Percentiles rank a stretch among this genome's conserved stretches.
These are phyloP conservation scores for Euproctis similis DNA, from an alignment of 2,888 invertebrate genomes.

Conservation along the genomic window DNA sequence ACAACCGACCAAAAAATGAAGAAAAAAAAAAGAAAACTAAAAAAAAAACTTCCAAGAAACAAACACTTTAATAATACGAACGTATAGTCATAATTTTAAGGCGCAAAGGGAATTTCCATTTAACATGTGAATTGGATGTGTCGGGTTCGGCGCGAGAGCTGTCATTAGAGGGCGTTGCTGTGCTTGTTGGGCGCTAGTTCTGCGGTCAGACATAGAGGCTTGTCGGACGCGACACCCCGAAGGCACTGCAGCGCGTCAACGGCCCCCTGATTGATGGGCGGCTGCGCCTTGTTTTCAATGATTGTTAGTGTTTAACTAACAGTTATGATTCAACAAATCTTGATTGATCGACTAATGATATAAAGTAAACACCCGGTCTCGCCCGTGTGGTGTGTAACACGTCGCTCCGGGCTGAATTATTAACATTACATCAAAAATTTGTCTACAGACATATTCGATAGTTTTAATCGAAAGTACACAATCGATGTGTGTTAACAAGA, in stretches of 20 bases:
- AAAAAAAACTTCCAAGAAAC: conserved; percentile 69
- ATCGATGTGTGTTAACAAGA: conserved; percentile 24
- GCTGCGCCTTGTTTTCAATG: conserved; percentile 45
- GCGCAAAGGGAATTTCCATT: conserved; percentile 71
- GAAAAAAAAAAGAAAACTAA: no score
- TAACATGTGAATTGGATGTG: conserved; percentile 74
- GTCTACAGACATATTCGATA: conserved; percentile 27
- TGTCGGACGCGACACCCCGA: conserved; percentile 33
- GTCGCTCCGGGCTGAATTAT: conserved; percentile 42
- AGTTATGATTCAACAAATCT: conserved; percentile 67
- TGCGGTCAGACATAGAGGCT: conserved; percentile 25
- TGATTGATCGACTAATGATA: conserved; percentile 75
- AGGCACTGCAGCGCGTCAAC: conserved; percentile 45
- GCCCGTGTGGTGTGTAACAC: conserved; percentile 42
- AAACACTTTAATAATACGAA: conserved; percentile 70
- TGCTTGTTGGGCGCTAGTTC: conserved; percentile 56
- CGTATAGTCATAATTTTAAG: conserved; percentile 61
- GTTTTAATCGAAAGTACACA: conserved; percentile 31
- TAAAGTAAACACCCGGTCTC: conserved; percentile 62
- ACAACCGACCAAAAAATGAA: no score
- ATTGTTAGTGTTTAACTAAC: conserved; percentile 71
- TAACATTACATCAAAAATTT: conserved; percentile 38
- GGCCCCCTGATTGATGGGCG: conserved; percentile 62
- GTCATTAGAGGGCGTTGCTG: conserved; percentile 50
- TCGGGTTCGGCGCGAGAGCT: conserved; percentile 55